These are phyloP conservation scores for Ancistrus triradiatus DNA, from an alignment of 2,113 vertebrate genomes.

Conservation along the genomic window DNA sequence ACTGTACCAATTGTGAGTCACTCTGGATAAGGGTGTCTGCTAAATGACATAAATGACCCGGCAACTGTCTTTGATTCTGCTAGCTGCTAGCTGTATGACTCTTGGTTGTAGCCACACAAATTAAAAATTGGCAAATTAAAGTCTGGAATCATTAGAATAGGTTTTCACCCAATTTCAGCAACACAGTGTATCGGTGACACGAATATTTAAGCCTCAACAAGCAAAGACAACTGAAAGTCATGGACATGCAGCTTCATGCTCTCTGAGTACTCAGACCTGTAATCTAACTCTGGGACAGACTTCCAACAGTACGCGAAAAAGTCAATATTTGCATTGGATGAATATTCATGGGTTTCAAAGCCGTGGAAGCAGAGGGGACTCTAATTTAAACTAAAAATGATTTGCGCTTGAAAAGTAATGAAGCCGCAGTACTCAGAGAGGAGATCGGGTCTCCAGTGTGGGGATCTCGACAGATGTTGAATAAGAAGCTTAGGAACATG, in stretches of 20 bases:
- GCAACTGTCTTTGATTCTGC: no score
- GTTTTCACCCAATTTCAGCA: no score
- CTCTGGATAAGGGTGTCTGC: no score
- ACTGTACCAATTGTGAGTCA: no score
- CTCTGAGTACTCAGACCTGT: conserved; percentile 26
- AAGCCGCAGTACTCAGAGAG: conserved; percentile 25
- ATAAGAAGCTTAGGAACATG: conserved; percentile 12
- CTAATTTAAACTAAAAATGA: conserved; percentile 63
- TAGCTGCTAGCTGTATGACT: no score
- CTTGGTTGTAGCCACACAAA: no score
- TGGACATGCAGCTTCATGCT: not conserved
- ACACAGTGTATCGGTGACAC: no score
- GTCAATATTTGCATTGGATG: conserved; percentile 78
- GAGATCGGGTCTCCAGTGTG: conserved; percentile 10
- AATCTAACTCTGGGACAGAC: conserved; percentile 16
- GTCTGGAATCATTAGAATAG: no score
- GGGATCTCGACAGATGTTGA: conserved; percentile 27
- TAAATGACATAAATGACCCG: no score
- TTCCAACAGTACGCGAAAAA: conserved; percentile 61
- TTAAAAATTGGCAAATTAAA: no score
- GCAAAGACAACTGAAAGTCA: not conserved
- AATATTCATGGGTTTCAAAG: conserved; percentile 68
- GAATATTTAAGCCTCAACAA: no score
- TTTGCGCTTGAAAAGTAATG: conserved; percentile 62
- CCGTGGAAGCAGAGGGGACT: conserved; percentile 58